Percentiles rank a stretch among this genome's conserved stretches.
These are phyloP conservation scores for Kradibia gibbosae DNA, from an alignment of 1,140 invertebrate genomes.

Conservation along the genomic window DNA sequence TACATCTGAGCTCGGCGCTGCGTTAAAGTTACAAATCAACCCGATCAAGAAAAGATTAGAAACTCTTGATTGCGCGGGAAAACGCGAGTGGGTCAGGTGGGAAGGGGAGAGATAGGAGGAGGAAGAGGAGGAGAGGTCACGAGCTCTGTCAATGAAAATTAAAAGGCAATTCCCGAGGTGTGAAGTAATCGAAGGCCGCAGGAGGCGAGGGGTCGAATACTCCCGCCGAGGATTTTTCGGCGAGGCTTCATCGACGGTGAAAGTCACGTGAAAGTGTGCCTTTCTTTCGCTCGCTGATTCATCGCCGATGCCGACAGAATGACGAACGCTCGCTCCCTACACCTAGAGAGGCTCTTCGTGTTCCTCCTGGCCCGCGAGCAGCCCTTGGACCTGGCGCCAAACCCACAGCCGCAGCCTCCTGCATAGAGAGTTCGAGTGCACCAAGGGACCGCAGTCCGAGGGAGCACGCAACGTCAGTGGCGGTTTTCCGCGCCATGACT, in stretches of 20 bases:
- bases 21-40: not conserved
- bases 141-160: not conserved
- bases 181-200: constrained; percentile 41
- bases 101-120: not conserved
- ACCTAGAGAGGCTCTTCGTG: not conserved
- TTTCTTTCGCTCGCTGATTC: constrained; percentile 72
- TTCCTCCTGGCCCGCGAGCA: not conserved
- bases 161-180: constrained; percentile 17
- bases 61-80: not conserved
- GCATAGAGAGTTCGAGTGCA: not conserved
- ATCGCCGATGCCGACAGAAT: constrained; percentile 52
- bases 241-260: constrained; percentile 70
- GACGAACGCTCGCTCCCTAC: not conserved
- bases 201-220: constrained; percentile 29
- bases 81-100: not conserved
- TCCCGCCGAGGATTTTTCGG: constrained; percentile 60
- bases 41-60: not conserved
- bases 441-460: not conserved
- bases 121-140: not conserved
- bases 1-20: not conserved
- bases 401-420: not conserved
- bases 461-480: too few species aligned
- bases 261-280: constrained; percentile 71
- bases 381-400: not conserved
- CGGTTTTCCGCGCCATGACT: not conserved